phyloP scores from a whole-genome alignment of 2,113 vertebrate species.

The Periophthalmus modestus region DNA sequence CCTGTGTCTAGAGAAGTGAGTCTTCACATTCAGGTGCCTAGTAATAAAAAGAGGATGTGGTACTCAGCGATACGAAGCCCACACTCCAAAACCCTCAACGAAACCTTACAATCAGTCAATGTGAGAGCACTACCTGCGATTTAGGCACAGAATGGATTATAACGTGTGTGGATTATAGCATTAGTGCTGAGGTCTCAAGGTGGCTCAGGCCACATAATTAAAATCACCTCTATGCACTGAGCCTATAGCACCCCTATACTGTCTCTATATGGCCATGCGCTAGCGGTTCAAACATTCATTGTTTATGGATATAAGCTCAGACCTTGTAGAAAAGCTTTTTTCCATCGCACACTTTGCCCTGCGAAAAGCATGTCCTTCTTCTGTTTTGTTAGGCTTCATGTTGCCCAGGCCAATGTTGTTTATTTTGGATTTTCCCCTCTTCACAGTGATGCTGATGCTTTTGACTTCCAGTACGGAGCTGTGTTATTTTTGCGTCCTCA shows the following conservation, averaged over 20 bases:
- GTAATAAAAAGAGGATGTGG: background rate
- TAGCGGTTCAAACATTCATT: background rate
- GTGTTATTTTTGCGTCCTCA: constrained; percentile 89
- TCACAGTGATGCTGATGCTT: constrained; percentile 91
- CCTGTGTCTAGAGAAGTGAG: background rate
- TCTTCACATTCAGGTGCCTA: background rate
- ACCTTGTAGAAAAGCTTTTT: background rate
- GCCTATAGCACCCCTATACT: constrained; percentile 38
- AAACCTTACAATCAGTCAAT: constrained; percentile 35
- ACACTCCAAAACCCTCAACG: constrained; percentile 9
- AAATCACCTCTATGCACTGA: constrained; percentile 44
- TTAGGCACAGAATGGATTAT: constrained; percentile 23
- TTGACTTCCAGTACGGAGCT: constrained; percentile 95
- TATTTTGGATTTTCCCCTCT: constrained; percentile 12
- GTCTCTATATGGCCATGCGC: too few species aligned
- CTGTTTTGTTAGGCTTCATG: constrained; percentile 7
- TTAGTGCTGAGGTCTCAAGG: constrained; percentile 41
- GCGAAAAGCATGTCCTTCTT: background rate
- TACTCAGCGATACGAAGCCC: background rate
- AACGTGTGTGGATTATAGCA: constrained; percentile 42
- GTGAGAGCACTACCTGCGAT: constrained; percentile 32
- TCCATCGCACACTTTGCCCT: background rate
- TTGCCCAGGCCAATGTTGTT: background rate
- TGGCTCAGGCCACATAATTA: constrained; percentile 34
- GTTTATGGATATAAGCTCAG: background rate